A percentile compares a stretch with the other conserved stretches of the same genome.
phyloP scores from a whole-genome alignment of 2,113 vertebrate species.

The Pomatostomus ruficeps region DNA sequence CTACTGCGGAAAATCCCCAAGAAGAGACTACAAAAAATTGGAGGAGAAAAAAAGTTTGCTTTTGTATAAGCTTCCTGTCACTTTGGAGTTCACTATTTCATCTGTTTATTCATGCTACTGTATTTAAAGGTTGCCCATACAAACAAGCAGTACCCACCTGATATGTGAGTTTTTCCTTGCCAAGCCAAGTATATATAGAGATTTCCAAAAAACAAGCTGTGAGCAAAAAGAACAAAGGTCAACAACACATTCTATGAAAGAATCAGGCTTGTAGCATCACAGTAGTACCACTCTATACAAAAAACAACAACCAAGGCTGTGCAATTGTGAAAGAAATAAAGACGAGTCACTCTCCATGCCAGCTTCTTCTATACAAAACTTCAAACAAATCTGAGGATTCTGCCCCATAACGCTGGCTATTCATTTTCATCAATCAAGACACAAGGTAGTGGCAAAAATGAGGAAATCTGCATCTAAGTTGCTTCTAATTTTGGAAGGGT shows the following conservation, averaged over 20 bases:
- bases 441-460: not conserved
- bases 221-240: not conserved
- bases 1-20: not conserved
- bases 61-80: not conserved
- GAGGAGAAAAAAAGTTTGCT: accelerated
- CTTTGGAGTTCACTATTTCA: not conserved
- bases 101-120: not conserved
- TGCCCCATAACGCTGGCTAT: not conserved
- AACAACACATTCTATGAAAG: not conserved
- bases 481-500: not conserved
- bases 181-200: constrained; percentile 93
- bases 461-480: not conserved
- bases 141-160: constrained; percentile 74
- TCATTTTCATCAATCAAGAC: not conserved
- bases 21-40: not conserved
- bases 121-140: not conserved
- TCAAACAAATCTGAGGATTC: not conserved
- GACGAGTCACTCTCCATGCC: not conserved
- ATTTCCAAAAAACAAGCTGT: constrained; percentile 95
- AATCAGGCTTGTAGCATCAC: not conserved
- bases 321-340: not conserved
- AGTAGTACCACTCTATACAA: not conserved
- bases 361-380: not conserved
- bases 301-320: not conserved
- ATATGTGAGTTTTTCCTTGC: constrained; percentile 89